Base-by-base conservation (phyloP, 1,140 invertebrate genomes). In the Drosophila santomea region DNA sequence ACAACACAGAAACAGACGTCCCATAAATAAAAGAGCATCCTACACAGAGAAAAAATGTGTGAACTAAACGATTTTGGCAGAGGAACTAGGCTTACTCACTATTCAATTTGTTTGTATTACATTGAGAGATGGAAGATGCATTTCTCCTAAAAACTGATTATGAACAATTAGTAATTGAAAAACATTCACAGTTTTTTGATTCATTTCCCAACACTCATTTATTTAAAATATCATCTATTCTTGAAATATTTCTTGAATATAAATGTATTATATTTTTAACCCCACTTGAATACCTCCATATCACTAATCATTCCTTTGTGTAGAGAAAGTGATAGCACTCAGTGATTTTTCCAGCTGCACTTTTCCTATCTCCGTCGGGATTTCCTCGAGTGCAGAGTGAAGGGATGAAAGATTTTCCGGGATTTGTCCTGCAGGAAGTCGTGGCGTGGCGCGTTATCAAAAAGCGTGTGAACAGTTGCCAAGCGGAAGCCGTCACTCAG, bases 371-470 rank as follows among this genome's bases (percentile, higher is more conserved):
- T 12, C 14, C 14, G n/a, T 6, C 1, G 51, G 76, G 55, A 60
- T 50, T 32, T 36, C 38, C 35, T 8, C 17, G 14, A 15, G 32
- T 14, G 32, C 12, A 51, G 51, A 38, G 15, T 51, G 59, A n/a
- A 10, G 12, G 68, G n/a, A 36, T 44, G 25, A 38, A 7, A 12
- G 36, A 38, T 28, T n/a, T 28, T 20, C 55, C 12, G 72, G 72
- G 72, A 76, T 74, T 74, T 56, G 32, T 44, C 56, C 54, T 38
- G 35, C 57, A 71, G 74, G 64, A 78, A 78, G 74, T 78, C 64
- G 41, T n/a, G 47, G 14, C 64, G 41, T n/a, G 47, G 14, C 32
- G 39, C 55, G 57, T 23, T 61, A 77, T 77, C 63, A 77, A 77
- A 76, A 68, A 66, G 63, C 74, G 39, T 61, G 36, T 44, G 63